A percentile compares a stretch with the other conserved stretches of the same genome.
Conservation (phyloP, 2,888 invertebrate genomes). For the Limnephilus auricula region DNA sequence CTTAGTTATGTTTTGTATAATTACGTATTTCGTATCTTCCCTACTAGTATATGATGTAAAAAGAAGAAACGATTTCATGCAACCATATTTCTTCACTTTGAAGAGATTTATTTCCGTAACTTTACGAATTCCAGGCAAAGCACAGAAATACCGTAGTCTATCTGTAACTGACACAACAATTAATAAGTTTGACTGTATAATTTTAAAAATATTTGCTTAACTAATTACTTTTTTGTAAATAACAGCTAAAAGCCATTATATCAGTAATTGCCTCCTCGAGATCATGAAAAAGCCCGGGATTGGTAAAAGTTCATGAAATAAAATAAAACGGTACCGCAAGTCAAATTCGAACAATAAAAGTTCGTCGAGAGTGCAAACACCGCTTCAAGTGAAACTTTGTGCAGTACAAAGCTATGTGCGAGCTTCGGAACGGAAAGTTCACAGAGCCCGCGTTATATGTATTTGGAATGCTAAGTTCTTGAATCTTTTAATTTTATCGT, state of each 20-base stretch:
- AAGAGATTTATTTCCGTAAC: background rate
- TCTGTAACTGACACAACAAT: background rate
- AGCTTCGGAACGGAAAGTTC: background rate
- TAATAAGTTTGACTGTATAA: background rate
- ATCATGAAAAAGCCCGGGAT: background rate
- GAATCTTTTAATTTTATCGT: background rate
- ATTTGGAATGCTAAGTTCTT: background rate
- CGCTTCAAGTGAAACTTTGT: background rate
- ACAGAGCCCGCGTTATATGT: background rate
- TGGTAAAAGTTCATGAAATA: slow-evolving; percentile 27
- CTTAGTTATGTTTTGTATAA: too few species aligned
- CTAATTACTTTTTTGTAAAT: background rate
- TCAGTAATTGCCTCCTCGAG: background rate
- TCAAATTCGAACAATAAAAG: slow-evolving; percentile 39
- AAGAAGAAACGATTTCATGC: background rate
- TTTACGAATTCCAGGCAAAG: background rate
- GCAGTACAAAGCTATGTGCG: background rate
- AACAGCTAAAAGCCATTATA: background rate
- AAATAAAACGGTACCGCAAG: slow-evolving; percentile 11
- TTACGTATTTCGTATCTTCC: too few species aligned
- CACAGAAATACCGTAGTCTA: background rate
- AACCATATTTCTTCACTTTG: background rate
- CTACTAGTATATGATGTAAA: background rate
- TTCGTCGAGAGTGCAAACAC: slow-evolving; percentile 33
- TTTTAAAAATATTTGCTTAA: background rate